Evolutionary conservation across 2,888 invertebrate species (phyloP).

Genomic region (Athetis lepigone): DNA sequence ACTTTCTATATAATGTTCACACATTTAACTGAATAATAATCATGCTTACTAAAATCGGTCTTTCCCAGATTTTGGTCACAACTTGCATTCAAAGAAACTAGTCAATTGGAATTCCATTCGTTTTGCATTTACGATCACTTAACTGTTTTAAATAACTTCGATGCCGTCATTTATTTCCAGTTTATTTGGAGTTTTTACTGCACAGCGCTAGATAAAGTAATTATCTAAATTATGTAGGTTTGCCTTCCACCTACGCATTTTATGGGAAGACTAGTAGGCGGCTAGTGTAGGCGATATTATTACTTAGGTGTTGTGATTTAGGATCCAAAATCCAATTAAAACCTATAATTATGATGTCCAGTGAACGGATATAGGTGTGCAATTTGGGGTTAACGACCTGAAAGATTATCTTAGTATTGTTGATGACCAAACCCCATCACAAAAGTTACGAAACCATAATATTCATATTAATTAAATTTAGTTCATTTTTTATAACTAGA

Average conservation of each 20-base stretch:
- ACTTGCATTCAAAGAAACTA: slow-evolving; percentile 47
- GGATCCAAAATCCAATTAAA: slow-evolving; percentile 23
- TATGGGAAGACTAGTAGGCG: slow-evolving; percentile 37
- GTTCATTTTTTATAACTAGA: no score
- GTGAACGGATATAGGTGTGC: no score
- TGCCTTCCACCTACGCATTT: slow-evolving; percentile 44
- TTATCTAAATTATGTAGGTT: slow-evolving; percentile 53
- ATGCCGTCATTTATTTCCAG: slow-evolving; percentile 47
- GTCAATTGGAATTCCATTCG: slow-evolving; percentile 47
- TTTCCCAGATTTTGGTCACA: slow-evolving; percentile 21
- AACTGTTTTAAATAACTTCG: slow-evolving; percentile 51
- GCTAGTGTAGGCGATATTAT: slow-evolving; percentile 50
- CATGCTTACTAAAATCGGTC: slow-evolving; percentile 8
- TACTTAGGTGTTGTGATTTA: slow-evolving; percentile 37
- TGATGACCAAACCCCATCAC: no score
- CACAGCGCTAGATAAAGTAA: slow-evolving; percentile 43
- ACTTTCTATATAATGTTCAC: background rate
- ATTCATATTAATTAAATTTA: no score
- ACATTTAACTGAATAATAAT: slow-evolving; percentile 2
- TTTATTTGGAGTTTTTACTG: slow-evolving; percentile 44
- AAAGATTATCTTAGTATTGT: no score
- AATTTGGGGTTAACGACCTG: no score
- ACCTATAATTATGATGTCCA: no score
- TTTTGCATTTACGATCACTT: slow-evolving; percentile 54
- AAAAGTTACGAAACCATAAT: no score